A percentile compares a stretch with the other conserved stretches of the same genome.
Conservation (phyloP, 2,113 vertebrate species). For the Anoura caudifer region DNA sequence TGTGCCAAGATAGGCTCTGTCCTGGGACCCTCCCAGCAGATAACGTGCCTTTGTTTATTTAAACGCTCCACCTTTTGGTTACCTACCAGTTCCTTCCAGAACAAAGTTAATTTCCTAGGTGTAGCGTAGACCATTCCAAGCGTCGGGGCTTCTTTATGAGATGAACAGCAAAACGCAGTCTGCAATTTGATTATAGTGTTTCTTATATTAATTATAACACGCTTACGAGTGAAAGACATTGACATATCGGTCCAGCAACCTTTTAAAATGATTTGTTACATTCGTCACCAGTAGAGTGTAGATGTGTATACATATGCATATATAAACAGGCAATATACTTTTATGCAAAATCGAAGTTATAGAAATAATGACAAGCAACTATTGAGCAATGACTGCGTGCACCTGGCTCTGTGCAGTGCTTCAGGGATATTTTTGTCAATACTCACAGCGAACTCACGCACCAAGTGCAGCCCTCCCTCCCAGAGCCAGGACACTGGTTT, state of each 20-base stretch:
- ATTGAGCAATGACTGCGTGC: rapidly evolving
- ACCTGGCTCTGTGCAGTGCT: neutral
- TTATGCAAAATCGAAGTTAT: neutral
- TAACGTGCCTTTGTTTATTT: neutral
- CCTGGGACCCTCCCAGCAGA: neutral
- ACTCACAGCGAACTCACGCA: neutral
- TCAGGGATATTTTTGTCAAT: neutral
- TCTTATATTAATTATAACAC: neutral
- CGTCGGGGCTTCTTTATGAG: neutral
- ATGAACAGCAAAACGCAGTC: neutral
- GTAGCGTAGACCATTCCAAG: neutral
- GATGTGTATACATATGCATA: too few species aligned
- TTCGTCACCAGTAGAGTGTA: neutral
- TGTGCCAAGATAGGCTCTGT: neutral
- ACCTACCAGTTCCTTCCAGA: neutral
- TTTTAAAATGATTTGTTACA: neutral
- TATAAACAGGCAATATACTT: neutral
- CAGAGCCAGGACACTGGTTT: too few species aligned
- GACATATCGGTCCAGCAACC: neutral
- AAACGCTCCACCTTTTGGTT: neutral
- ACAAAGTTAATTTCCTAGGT: neutral
- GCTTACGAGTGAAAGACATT: neutral
- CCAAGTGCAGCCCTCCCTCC: neutral
- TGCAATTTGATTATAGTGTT: neutral
- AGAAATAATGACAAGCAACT: neutral